phyloP scores from a whole-genome alignment of 2,113 vertebrate species.

The Oncorhynchus gorbuscha region DNA sequence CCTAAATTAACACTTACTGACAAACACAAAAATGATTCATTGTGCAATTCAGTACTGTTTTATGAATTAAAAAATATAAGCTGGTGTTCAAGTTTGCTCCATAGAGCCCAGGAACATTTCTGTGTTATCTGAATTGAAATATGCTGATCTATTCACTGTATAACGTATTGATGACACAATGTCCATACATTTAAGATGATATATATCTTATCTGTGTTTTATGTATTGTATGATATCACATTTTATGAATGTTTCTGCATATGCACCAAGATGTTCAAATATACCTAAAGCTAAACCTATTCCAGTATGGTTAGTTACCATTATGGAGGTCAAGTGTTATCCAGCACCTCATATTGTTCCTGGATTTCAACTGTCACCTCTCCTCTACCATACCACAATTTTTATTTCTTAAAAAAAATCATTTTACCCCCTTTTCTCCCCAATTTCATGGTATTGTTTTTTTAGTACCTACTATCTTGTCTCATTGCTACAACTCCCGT shows the following conservation, averaged over 20 bases:
- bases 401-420: no score
- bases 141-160: not conserved
- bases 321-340: constrained; percentile 81
- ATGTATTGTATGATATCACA: not conserved
- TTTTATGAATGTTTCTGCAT: constrained; percentile 14
- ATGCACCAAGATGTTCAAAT: constrained; percentile 21
- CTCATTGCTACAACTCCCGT: no score
- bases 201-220: not conserved
- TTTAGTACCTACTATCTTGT: no score
- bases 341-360: constrained; percentile 82
- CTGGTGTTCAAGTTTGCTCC: not conserved
- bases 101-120: not conserved
- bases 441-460: no score
- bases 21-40: constrained; percentile 1
- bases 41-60: not conserved
- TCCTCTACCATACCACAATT: constrained; percentile 66
- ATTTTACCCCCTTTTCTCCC: no score
- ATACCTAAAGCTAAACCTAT: no score
- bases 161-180: not conserved
- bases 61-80: not conserved
- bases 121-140: not conserved
- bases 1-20: constrained; percentile 37
- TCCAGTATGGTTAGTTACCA: constrained; percentile 72
- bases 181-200: not conserved
- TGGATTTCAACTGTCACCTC: constrained; percentile 90